Base-by-base conservation (phyloP, 2,888 invertebrate species). In the Epirrhoe tristata region DNA sequence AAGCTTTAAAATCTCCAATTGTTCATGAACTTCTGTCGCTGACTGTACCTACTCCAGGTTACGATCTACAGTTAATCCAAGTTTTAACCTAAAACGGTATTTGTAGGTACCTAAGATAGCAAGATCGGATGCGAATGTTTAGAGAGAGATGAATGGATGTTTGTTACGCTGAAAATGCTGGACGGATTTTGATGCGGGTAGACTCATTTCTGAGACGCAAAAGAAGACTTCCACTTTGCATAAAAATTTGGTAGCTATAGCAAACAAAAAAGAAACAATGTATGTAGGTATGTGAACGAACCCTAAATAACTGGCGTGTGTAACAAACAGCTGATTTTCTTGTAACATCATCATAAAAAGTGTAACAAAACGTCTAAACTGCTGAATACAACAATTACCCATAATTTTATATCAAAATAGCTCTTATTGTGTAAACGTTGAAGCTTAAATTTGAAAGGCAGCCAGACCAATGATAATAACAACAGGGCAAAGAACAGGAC, bases 381-480 rank as follows among this genome's bases (percentile, higher is more conserved):
- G 83, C 82, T 83, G 82, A 86, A 84, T 82, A 79, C 81, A 71
- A 80, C 75, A 77, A 81, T 80, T 74, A 74, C 69, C 66, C 67
- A 55, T 60, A 58, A 60, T 64, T 58, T 70, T 74, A 77, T 64
- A 68, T 75, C 72, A 84, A 81, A 82, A 83, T 79, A 72, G 74
- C 71, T 77, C 77, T 76, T 81, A 77, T 69, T 67, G 57, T 61
- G 39, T 57, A 72, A 63, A 52, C 3, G 39, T 77, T 83, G 86
- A 80, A 87, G 89, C 83, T 80, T 78, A 88, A 85, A 85, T 82
- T 90, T 75, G 77, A 83, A 81, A 75, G 78, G 79, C 74, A 73
- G 80, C 74, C 79, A 81, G 76, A 82, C 79, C 85, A 81, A 87
- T 87, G 86, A 90, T 89, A 89, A 90, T 90, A 92, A 90, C 88